Percentiles rank a stretch among this genome's conserved stretches.
phyloP scores from a whole-genome alignment of 2,113 vertebrate genomes.

The Barbus barbus region DNA sequence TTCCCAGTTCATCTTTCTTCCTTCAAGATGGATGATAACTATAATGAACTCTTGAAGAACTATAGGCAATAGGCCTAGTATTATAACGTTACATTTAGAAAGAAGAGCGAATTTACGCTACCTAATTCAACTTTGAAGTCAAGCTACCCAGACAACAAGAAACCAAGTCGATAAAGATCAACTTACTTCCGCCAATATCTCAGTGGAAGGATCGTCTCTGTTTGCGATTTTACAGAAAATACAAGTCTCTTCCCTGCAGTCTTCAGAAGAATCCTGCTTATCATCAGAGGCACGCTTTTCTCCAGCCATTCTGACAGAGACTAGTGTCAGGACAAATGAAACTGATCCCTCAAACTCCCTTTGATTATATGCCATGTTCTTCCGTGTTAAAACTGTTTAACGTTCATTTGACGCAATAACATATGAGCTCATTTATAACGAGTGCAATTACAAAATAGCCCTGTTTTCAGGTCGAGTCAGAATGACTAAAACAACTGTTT shows the following conservation, averaged over 20 bases:
- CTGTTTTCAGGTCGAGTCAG: too few species aligned
- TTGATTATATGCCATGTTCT: not conserved
- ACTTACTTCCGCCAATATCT: conserved; percentile 65
- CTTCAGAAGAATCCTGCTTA: not conserved
- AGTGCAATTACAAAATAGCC: too few species aligned
- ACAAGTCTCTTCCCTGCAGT: conserved; percentile 57
- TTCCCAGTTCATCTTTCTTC: too few species aligned
- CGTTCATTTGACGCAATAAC: not conserved
- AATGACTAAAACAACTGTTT: not conserved
- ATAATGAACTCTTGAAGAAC: too few species aligned
- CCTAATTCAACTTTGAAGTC: too few species aligned
- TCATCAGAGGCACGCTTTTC: not conserved
- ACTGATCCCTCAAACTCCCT: not conserved
- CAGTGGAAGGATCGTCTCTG: conserved; percentile 60
- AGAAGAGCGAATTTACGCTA: too few species aligned
- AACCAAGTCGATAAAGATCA: not conserved
- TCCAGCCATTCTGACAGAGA: not conserved
- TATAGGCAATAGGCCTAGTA: too few species aligned
- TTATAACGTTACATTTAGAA: too few species aligned
- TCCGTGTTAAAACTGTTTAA: not conserved
- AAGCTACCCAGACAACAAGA: too few species aligned
- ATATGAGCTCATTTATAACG: too few species aligned
- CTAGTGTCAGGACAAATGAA: not conserved
- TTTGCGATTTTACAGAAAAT: conserved; percentile 82
- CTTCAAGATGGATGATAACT: too few species aligned